phyloP scores from a whole-genome alignment of 2,113 vertebrate genomes.

The Oplegnathus fasciatus region DNA sequence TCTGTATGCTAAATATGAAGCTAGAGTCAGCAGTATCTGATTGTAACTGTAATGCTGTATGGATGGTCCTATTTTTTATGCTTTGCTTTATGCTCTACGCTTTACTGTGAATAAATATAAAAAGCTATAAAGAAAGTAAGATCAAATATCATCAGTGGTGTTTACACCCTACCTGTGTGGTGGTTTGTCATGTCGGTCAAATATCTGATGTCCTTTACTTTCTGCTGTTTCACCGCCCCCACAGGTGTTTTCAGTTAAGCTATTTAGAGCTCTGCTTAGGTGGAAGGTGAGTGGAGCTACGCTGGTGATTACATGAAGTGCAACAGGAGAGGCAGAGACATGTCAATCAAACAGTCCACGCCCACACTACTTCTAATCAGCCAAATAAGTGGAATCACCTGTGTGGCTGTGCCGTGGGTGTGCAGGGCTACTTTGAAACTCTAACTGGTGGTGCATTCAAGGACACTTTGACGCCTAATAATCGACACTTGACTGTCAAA shows the following conservation, averaged over 20 bases:
- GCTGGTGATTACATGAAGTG: not conserved
- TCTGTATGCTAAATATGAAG: too few relatives aligned
- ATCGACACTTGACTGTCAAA: not conserved
- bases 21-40: not conserved
- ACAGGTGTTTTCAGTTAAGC: slow-evolving; percentile 11
- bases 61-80: slow-evolving; percentile 2
- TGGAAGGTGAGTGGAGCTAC: not conserved
- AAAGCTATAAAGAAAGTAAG: too few relatives aligned
- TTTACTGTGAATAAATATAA: too few relatives aligned
- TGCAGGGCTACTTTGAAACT: not conserved
- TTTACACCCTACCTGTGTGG: not conserved
- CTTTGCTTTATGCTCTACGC: too few relatives aligned
- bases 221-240: too few relatives aligned
- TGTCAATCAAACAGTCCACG: not conserved
- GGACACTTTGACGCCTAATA: not conserved
- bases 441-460: not conserved
- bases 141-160: too few relatives aligned
- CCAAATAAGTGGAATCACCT: not conserved
- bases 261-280: slow-evolving; percentile 4
- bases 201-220: not conserved
- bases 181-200: not conserved
- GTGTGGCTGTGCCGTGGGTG: not conserved
- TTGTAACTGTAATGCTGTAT: not conserved
- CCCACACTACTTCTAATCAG: not conserved
- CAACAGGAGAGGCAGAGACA: too few relatives aligned